Evolutionary conservation across 2,888 invertebrate genomes (phyloP).

Genomic region (Willowsia nigromaculata): DNA sequence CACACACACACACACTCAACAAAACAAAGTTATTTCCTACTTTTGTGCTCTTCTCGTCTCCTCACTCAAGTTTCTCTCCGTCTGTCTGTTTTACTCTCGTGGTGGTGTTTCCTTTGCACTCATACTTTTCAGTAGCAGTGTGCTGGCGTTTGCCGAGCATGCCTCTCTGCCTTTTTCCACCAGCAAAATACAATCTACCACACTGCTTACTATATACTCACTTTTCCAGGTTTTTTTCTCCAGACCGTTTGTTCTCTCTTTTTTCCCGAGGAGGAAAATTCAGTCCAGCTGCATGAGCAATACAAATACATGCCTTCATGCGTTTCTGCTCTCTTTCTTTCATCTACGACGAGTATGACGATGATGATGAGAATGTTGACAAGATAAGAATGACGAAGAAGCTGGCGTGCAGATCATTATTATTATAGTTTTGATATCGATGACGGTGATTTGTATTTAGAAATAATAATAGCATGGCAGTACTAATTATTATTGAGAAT

Average conservation of each 20-base stretch:
- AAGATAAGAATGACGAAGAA: neutral
- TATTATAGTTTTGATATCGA: neutral
- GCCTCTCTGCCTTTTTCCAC: too few relatives aligned
- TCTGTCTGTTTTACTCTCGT: neutral
- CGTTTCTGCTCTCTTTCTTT: neutral
- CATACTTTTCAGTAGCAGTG: too few relatives aligned
- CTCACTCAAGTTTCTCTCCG: constrained; percentile 2
- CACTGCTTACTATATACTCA: too few relatives aligned
- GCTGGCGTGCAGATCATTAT: too few relatives aligned
- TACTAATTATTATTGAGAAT: neutral
- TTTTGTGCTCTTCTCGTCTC: neutral
- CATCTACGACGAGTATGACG: neutral
- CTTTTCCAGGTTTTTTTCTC: too few relatives aligned
- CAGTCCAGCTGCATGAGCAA: neutral
- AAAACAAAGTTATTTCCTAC: neutral
- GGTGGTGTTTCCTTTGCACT: neutral
- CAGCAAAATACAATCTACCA: too few relatives aligned
- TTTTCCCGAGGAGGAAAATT: neutral
- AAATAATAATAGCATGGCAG: neutral
- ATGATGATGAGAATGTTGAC: neutral
- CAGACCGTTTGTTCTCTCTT: too few relatives aligned
- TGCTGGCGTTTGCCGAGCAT: too few relatives aligned
- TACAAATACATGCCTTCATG: neutral
- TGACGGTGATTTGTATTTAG: neutral
- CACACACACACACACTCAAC: neutral